Evolutionary conservation across 1,140 invertebrate species (phyloP).

Genomic region (Psilanteris sp.): DNA sequence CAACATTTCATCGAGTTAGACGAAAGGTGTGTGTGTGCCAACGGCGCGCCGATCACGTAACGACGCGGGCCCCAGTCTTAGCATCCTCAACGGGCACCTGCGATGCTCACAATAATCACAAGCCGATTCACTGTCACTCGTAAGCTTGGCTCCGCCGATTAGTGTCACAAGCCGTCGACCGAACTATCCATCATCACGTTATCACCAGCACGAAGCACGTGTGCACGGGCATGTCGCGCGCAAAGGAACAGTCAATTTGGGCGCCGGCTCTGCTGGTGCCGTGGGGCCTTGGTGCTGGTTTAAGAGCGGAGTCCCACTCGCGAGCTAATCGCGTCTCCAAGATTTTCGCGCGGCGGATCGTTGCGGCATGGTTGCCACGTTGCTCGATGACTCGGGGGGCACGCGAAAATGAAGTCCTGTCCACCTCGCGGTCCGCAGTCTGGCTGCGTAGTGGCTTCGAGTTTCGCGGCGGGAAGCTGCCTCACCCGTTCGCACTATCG

Average conservation of each 20-base stretch:
- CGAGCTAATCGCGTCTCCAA: slow-evolving; percentile 7
- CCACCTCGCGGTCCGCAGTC: slow-evolving; percentile 78
- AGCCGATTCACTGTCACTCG: slow-evolving; percentile 28
- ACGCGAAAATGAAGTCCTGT: slow-evolving; percentile 66
- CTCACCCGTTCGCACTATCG: slow-evolving; percentile 47
- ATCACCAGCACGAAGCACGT: slow-evolving; percentile 14
- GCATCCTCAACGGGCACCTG: slow-evolving; percentile 12
- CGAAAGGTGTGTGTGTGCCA: slow-evolving; percentile 31
- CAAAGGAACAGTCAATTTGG: not conserved
- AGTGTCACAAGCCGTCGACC: slow-evolving; percentile 23
- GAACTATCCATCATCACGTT: slow-evolving; percentile 29
- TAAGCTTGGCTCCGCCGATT: not conserved
- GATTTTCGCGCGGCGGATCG: slow-evolving; percentile 23
- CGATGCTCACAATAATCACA: slow-evolving; percentile 10
- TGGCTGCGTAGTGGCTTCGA: slow-evolving; percentile 78
- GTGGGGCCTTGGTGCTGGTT: too few species aligned
- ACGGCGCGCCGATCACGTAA: slow-evolving; percentile 19
- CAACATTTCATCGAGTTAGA: slow-evolving; percentile 37
- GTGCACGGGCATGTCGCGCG: not conserved
- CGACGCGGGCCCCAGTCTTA: slow-evolving; percentile 12
- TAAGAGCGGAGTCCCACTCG: slow-evolving; percentile 1
- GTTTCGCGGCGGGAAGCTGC: slow-evolving; percentile 63
- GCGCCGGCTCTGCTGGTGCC: not conserved
- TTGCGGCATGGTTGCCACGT: slow-evolving; percentile 73
- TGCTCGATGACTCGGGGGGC: slow-evolving; percentile 62